Evolutionary conservation across 2,113 vertebrate genomes (phyloP), one percentile per base, ranked within the genome.

Genomic region (Paramormyrops kingsleyae): DNA sequence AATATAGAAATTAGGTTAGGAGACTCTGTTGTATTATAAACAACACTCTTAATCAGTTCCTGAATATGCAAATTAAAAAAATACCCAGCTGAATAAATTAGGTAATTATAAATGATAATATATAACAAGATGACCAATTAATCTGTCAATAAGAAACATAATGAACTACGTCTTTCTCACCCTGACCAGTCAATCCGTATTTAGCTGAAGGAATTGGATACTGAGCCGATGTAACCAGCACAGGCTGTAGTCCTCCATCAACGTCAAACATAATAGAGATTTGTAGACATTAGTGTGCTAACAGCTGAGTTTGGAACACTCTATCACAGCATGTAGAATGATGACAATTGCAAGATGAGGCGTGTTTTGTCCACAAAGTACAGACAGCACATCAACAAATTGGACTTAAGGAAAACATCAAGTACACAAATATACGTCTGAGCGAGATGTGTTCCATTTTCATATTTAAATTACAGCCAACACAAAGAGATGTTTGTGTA

Each of bases 321-420:
- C 39, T 35, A 50, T 47, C 56, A 90, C 84, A 49, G 59, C 89
- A 87, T 52, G 39, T 47, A 21, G 83, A 66, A 83, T 66, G 27
- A 87, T 66, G 31, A 10, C 56, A 86, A 70, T 70, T 39, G 66
- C n/a, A 31, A 90, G 89, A 86, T 49, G 35, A 90, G 52, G 56
- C 56, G 13, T 44, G 12, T 39, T 62, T 8, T 50, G 31, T 42
- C 74, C 9, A 5, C 31, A 47, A 39, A 84, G 50, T 49, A 50
- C 89, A 85, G 84, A 50, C 66, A 52, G 27, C 89, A 85, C 6
- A 47, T 35, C 53, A 62, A 17, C 80, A 89, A 84, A 52, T 52
- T 52, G 27, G 17, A 53, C 6, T 27, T 3, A 19, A 49, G 10
- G 88, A 80, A 50, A 83, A 77, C 7, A 31, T 50, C 10, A 9